These are phyloP conservation scores for Alcedo quadribrachys DNA, from an alignment of 2,797 vertebrate species.

Conservation along the genomic window DNA sequence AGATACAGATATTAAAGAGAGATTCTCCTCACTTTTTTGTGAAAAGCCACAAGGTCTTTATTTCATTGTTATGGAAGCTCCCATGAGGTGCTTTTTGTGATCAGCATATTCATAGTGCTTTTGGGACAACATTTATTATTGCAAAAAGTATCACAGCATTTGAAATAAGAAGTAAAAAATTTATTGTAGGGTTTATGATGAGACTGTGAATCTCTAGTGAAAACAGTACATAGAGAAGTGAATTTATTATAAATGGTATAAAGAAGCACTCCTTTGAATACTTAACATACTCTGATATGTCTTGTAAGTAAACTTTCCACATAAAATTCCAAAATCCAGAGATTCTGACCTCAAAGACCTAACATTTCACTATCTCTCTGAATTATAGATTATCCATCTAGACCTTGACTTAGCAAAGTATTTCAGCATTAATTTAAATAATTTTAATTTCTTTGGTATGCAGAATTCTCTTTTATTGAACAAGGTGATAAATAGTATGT, in stretches of 20 bases:
- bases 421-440: not conserved
- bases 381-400: not conserved
- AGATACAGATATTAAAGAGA: not conserved
- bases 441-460: not conserved
- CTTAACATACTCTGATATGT: conserved; percentile 31
- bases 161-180: conserved; percentile 75
- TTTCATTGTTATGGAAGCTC: not conserved
- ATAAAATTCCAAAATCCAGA: conserved; percentile 25
- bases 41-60: not conserved
- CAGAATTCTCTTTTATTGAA: not conserved
- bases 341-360: conserved; percentile 7
- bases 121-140: conserved; percentile 62
- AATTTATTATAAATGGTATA: conserved; percentile 69
- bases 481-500: not conserved
- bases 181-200: conserved; percentile 65
- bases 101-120: conserved; percentile 57
- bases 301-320: conserved; percentile 36
- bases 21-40: not conserved
- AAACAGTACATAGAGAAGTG: conserved; percentile 54
- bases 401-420: not conserved
- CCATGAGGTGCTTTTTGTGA: not conserved
- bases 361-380: not conserved
- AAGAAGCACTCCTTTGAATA: conserved; percentile 59
- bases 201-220: conserved; percentile 67
- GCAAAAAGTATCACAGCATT: conserved; percentile 55